Evolutionary conservation across 2,797 vertebrate genomes (phyloP).

Genomic region (Parambassis ranga): DNA sequence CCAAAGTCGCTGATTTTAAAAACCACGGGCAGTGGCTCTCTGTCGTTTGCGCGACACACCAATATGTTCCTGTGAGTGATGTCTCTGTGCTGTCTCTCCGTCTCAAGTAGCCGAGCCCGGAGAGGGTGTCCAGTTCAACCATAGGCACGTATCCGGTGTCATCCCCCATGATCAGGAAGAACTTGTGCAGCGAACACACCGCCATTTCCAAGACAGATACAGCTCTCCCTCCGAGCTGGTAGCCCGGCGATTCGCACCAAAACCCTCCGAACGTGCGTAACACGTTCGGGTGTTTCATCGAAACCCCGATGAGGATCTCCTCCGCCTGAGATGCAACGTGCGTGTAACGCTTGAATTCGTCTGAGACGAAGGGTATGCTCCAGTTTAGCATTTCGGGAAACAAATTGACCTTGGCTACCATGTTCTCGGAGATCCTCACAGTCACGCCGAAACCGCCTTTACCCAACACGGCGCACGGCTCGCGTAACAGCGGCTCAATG

Average conservation of each 20-base stretch:
- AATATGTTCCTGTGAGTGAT: background rate
- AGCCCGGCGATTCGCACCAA: background rate
- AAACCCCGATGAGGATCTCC: background rate
- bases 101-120: background rate
- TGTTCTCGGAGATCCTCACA: background rate
- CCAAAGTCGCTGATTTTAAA: conserved; percentile 13
- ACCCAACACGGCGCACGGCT: too few species aligned
- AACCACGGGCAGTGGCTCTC: rapidly evolving
- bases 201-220: background rate
- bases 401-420: background rate
- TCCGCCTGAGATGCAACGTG: background rate
- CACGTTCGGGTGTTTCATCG: background rate
- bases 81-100: background rate
- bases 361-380: background rate
- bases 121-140: background rate
- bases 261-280: background rate
- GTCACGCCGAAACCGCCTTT: too few species aligned
- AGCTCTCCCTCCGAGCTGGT: background rate
- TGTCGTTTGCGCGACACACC: background rate
- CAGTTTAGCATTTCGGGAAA: background rate
- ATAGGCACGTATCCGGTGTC: background rate
- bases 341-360: background rate
- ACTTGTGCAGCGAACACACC: background rate
- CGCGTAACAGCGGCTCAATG: too few species aligned
- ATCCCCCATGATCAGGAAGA: background rate